Percentiles rank a stretch among this genome's conserved stretches.
These are phyloP conservation scores for Brachionichthys hirsutus DNA, from an alignment of 2,113 vertebrate species.

Conservation along the genomic window DNA sequence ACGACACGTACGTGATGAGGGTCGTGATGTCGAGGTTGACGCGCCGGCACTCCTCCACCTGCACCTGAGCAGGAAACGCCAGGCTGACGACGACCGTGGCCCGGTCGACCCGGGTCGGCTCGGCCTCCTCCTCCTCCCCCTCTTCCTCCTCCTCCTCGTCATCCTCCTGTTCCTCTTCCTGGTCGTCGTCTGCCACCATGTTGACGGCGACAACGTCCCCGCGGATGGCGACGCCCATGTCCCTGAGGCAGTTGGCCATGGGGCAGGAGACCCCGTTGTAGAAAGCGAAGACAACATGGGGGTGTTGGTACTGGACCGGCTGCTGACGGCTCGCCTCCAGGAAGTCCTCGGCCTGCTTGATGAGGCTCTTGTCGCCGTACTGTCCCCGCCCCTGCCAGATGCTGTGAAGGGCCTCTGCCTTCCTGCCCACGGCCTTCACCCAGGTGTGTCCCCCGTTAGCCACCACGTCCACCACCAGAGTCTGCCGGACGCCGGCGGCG, in stretches of 20 bases:
- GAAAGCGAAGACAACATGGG: conserved; percentile 92
- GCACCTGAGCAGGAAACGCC: conserved; percentile 86
- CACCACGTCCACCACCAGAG: conserved; percentile 91
- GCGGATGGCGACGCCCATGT: conserved; percentile 89
- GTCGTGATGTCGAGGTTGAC: conserved; percentile 97
- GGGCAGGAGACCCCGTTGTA: conserved; percentile 92
- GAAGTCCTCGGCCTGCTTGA: conserved; percentile 90
- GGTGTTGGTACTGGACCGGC: conserved; percentile 88
- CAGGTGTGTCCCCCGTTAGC: conserved; percentile 89
- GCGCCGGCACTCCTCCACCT: conserved; percentile 83
- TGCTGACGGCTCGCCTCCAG: conserved; percentile 89
- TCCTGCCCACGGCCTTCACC: conserved; percentile 95
- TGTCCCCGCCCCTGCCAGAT: conserved; percentile 97
- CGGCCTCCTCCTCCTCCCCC: conserved; percentile 63
- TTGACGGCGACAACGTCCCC: conserved; percentile 92
- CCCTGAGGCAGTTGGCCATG: conserved; percentile 86
- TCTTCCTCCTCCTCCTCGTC: conserved; percentile 22
- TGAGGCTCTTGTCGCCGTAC: conserved; percentile 91
- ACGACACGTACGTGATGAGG: conserved; percentile 91
- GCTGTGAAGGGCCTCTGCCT: conserved; percentile 94
- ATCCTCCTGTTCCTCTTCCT: conserved; percentile 20
- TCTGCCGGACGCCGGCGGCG: conserved; percentile 77
- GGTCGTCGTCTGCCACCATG: conserved; percentile 56
- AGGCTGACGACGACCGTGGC: conserved; percentile 84
- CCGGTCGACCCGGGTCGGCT: conserved; percentile 84